phyloP scores from a whole-genome alignment of 2,797 vertebrate genomes.

The Orientallactaga sibirica region DNA sequence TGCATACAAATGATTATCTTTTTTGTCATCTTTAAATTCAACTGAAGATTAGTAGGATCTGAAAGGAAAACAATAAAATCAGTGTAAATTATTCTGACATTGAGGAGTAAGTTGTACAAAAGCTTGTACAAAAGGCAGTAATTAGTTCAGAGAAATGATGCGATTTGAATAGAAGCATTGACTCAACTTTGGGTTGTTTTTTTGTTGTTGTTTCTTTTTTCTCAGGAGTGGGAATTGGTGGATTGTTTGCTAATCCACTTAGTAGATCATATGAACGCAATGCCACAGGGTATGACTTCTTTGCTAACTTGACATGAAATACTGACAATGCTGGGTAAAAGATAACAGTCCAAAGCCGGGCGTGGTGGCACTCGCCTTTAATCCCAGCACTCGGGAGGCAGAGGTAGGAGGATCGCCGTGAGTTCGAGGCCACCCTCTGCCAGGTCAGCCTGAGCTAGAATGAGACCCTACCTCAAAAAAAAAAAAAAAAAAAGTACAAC shows the following conservation, averaged over 20 bases:
- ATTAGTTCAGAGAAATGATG: neutral
- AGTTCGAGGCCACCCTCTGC: too few relatives aligned
- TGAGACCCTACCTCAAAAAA: too few relatives aligned
- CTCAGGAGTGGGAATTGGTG: neutral
- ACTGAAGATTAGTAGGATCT: neutral
- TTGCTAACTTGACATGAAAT: constrained; percentile 28
- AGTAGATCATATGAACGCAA: neutral
- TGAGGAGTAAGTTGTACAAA: neutral
- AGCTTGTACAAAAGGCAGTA: neutral
- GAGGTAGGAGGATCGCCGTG: too few relatives aligned
- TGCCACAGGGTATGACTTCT: neutral
- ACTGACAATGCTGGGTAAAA: neutral
- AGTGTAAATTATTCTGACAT: neutral
- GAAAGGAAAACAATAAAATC: neutral
- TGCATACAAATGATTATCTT: neutral
- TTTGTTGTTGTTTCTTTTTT: neutral
- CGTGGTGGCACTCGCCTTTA: too few relatives aligned
- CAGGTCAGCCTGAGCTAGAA: too few relatives aligned
- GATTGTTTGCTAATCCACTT: neutral
- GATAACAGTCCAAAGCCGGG: neutral
- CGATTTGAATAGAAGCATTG: neutral
- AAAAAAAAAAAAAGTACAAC: neutral
- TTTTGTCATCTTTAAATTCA: constrained; percentile 18
- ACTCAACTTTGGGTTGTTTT: neutral
- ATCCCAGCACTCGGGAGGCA: too few relatives aligned